Conservation (phyloP, 2,113 vertebrate genomes). For the Argyrosomus japonicus region DNA sequence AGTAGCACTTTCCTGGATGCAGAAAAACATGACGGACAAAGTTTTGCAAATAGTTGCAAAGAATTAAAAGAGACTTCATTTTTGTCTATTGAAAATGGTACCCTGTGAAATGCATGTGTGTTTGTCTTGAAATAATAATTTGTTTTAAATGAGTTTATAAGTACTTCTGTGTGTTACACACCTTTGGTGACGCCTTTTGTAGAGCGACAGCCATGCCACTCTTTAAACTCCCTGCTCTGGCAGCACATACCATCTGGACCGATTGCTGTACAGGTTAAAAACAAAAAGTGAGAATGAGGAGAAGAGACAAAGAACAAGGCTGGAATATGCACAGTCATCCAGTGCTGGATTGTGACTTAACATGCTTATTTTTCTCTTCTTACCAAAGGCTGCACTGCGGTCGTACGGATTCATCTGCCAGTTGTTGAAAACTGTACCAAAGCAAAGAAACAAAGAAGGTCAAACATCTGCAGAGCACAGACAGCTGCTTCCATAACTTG, state of each 20-base stretch:
- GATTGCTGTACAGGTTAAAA: slow-evolving; percentile 85
- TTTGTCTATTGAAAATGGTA: not conserved
- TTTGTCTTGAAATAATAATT: not conserved
- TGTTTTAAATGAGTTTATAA: not conserved
- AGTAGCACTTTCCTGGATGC: slow-evolving; percentile 91
- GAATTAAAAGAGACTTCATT: not conserved
- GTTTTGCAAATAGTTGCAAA: not conserved
- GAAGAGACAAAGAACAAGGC: not conserved
- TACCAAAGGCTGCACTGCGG: slow-evolving; percentile 95
- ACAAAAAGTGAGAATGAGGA: not conserved
- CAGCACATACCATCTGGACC: slow-evolving; percentile 95
- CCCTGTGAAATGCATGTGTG: not conserved
- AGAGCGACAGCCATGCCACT: slow-evolving; percentile 97
- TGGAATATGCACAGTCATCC: not conserved
- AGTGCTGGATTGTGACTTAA: not conserved
- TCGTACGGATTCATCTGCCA: slow-evolving; percentile 99
- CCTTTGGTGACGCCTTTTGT: slow-evolving; percentile 94
- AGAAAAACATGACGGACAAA: not conserved
- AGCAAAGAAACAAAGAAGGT: not conserved
- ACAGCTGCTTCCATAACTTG: not conserved
- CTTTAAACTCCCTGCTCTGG: slow-evolving; percentile 98
- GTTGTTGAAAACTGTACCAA: slow-evolving; percentile 91
- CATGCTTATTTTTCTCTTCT: slow-evolving; percentile 38
- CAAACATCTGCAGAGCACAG: not conserved
- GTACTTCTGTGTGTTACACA: slow-evolving; percentile 51